Base-by-base conservation (phyloP, 2,113 vertebrate genomes). In the Tetrax tetrax region DNA sequence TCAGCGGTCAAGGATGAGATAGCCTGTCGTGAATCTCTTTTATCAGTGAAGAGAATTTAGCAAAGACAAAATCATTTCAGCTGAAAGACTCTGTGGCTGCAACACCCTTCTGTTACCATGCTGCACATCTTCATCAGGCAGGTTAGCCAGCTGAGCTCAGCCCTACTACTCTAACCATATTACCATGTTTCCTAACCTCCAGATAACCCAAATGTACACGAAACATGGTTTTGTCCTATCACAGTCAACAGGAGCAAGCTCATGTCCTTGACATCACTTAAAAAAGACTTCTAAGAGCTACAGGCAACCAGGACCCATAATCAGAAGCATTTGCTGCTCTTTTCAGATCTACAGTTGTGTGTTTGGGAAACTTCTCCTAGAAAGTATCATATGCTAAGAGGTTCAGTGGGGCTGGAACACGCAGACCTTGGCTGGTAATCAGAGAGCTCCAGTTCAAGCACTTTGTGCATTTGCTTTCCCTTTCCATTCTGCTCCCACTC, bases 11-110 rank as follows among this genome's bases (percentile, higher is more conserved):
- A 48, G 27, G 38, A 4, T 28, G 57, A 88, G 48, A 11, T 3
- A 17, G 2, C 16, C 1, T 1, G 33, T 2, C 14, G 6, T 14
- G 38, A 27, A 65, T 63, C 9, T n/a, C 27, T 74, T 38, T 11
- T 35, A 33, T 10, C 7, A 25, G n/a, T 20, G 50, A 53, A 60
- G 41, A n/a, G 16, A 61, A n/a, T 41, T 61, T 16, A 59, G 33
- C 37, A 45, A 83, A 86, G 14, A 35, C 13, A 83, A 31, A 57
- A 51, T 2, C 9, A 25, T 43, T 88, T 25, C n/a, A 10, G 7
- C 15, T 29, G 28, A 8, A 70, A 48, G 12, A 1, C 10, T 64
- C 25, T 5, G 14, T 12, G 53, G 50, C 31, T 74, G 41, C 10
- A 24, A 24, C 8, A 22, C 4, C 8, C 4, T 70, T 45, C 59